Conservation (phyloP, 2,797 vertebrate genomes). For the Semotilus atromaculatus region DNA sequence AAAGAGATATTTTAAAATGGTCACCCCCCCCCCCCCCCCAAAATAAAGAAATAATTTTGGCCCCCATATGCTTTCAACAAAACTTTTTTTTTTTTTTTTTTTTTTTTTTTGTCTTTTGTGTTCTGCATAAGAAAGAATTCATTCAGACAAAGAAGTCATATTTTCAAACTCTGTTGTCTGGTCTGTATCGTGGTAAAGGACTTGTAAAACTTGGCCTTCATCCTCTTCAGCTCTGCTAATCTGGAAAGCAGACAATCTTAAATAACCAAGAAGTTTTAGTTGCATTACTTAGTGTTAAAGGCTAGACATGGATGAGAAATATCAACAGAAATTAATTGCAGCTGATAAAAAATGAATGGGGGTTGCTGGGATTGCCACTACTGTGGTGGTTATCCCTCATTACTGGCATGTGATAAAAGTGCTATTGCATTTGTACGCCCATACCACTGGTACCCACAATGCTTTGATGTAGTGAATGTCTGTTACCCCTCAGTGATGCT, state of each 20-base stretch:
- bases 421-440: constrained; percentile 54
- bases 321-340: constrained; percentile 76
- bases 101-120: too few relatives aligned
- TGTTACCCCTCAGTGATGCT: constrained; percentile 56
- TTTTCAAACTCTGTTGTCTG: too few relatives aligned
- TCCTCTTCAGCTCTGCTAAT: neutral
- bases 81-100: too few relatives aligned
- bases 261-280: constrained; percentile 19
- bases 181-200: neutral
- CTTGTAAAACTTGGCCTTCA: neutral
- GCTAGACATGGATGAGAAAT: constrained; percentile 71
- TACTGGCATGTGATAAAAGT: constrained; percentile 74
- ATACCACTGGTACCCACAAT: constrained; percentile 63
- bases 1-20: neutral
- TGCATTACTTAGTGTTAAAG: constrained; percentile 67
- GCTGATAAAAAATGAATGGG: constrained; percentile 75
- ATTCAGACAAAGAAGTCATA: too few relatives aligned
- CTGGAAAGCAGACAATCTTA: neutral
- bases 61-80: neutral
- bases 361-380: constrained; percentile 57
- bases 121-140: neutral
- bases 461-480: constrained; percentile 70
- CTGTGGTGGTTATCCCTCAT: constrained; percentile 73
- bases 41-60: too few relatives aligned
- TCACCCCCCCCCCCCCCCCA: too few relatives aligned